Percentiles rank a stretch among this genome's conserved stretches.
phyloP scores from a whole-genome alignment of 2,888 invertebrate genomes.

The Eupithecia centaureata region DNA sequence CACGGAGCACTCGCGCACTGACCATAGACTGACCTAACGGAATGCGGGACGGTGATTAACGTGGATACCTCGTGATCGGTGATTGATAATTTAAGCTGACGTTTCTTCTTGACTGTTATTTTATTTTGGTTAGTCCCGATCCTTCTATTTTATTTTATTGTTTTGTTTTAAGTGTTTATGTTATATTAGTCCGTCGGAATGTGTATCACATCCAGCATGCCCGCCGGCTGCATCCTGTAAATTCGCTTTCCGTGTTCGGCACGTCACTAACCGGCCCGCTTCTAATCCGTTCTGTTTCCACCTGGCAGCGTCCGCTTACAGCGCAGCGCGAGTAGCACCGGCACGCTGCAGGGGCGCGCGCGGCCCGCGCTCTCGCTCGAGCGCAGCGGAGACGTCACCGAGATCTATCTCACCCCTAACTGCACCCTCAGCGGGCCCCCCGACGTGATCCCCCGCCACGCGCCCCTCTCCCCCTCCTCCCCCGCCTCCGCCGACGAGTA shows the following conservation, averaged over 20 bases:
- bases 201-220: slow-evolving; percentile 18
- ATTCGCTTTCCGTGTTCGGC: slow-evolving; percentile 52
- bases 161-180: neutral
- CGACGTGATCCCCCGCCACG: slow-evolving; percentile 68
- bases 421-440: slow-evolving; percentile 64
- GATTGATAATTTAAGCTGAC: slow-evolving; percentile 2
- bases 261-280: slow-evolving; percentile 66
- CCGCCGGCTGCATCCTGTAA: slow-evolving; percentile 44
- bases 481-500: slow-evolving; percentile 53
- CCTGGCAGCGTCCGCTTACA: slow-evolving; percentile 62
- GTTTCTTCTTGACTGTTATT: neutral
- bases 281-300: slow-evolving; percentile 61
- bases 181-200: neutral
- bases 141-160: neutral
- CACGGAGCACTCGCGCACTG: neutral
- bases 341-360: slow-evolving; percentile 57
- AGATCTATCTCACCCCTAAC: slow-evolving; percentile 70
- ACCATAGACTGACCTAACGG: slow-evolving; percentile 5
- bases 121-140: slow-evolving; percentile 14
- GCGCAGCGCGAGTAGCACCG: slow-evolving; percentile 57
- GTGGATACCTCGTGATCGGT: neutral
- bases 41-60: slow-evolving; percentile 1
- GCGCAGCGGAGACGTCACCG: slow-evolving; percentile 61
- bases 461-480: slow-evolving; percentile 55
- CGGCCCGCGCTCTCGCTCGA: slow-evolving; percentile 66